Evolutionary conservation across 2,888 invertebrate genomes (phyloP).

Genomic region (Melikaiella ostensackeni): DNA sequence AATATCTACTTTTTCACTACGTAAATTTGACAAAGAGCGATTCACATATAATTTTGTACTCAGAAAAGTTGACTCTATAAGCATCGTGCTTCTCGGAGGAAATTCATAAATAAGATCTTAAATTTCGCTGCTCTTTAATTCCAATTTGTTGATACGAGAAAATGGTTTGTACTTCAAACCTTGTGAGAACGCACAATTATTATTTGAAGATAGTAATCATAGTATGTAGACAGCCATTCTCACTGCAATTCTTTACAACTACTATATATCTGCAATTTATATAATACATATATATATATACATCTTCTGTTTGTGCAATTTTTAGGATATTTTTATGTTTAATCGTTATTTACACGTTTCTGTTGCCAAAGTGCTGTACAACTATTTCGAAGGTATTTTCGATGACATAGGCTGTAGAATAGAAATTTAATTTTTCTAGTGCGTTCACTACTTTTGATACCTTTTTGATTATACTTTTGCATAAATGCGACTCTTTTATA

Average conservation of each 20-base stretch:
- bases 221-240: constrained; percentile 5
- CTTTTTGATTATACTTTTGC: not conserved
- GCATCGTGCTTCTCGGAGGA: not conserved
- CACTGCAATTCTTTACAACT: not conserved
- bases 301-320: constrained; percentile 5
- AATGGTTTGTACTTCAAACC: not conserved
- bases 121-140: not conserved
- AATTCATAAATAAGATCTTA: not conserved
- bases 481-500: constrained; percentile 9
- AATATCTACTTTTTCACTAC: not conserved
- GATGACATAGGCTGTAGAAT: not conserved
- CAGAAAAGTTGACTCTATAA: not conserved
- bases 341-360: constrained; percentile 10
- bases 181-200: not conserved
- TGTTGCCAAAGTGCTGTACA: constrained; percentile 18
- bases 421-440: constrained; percentile 8
- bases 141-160: not conserved
- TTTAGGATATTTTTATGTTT: constrained; percentile 13
- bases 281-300: not conserved
- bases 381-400: not conserved
- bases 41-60: not conserved
- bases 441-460: constrained; percentile 1
- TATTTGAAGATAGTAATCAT: not conserved
- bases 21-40: not conserved
- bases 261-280: constrained; percentile 1